Evolutionary conservation across 2,797 vertebrate species (phyloP).

Genomic region (Morelia viridis): DNA sequence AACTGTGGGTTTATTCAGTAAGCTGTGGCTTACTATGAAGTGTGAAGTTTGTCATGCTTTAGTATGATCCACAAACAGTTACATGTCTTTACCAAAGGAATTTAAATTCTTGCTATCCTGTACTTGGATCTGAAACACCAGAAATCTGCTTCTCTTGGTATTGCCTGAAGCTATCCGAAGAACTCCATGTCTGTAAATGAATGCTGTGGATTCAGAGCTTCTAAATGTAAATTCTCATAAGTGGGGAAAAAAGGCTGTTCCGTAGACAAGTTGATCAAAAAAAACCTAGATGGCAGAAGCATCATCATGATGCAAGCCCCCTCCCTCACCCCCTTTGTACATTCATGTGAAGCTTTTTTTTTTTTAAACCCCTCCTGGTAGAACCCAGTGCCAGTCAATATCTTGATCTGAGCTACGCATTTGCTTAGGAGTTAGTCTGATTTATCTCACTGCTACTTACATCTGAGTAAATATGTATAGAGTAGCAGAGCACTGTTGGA

Average conservation of each 20-base stretch:
- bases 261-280: neutral
- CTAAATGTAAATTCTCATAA: neutral
- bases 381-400: neutral
- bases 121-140: neutral
- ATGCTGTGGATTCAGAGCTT: neutral
- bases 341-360: neutral
- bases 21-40: neutral
- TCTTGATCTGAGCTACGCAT: neutral
- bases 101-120: neutral
- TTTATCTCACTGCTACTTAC: neutral
- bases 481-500: neutral
- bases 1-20: neutral
- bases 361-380: no score
- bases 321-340: neutral
- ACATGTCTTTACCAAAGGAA: no score
- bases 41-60: neutral
- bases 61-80: neutral
- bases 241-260: neutral
- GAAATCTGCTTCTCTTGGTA: neutral
- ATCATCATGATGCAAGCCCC: neutral
- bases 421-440: neutral
- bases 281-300: neutral
- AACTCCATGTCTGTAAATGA: neutral
- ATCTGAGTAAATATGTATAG: neutral
- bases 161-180: neutral